Evolutionary conservation across 1,140 invertebrate species (phyloP), one percentile per base, ranked within the genome.

Genomic region (Acromyrmex heyeri): DNA sequence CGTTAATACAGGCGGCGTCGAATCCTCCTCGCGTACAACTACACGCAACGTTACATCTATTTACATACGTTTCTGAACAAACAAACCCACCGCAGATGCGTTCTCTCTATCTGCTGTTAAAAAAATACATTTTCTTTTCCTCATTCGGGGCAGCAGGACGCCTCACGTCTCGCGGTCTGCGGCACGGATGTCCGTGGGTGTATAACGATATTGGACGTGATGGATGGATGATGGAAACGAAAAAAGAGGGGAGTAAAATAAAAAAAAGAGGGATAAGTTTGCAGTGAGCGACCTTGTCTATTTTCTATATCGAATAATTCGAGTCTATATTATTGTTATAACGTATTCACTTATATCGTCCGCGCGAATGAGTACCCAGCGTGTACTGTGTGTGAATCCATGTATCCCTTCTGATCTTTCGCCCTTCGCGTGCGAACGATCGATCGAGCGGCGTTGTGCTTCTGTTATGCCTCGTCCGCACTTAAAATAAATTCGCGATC

Each of bases 281-380:
- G 91, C 91, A 93, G 93, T 94, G 93, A 93, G 92, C 93, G 93
- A 94, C 91, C 89, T 93, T 93, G 92, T 94, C 93, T 94, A 94
- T 94, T 94, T 94, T 93, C 93, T 94, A 94, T 93, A 55, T 81
- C 91, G 92, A 83, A 92, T 93, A 93, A 85, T 92, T 94, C 85
- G 92, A 93, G 92, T 90, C 93, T 94, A 93, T 93, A 92, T 93
- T 93, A 94, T 91, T 92, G 88, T 93, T 94, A 94, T 93, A 94
- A 87, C 91, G 91, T 93, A 93, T 93, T 93, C 89, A 90, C 87
- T 93, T 94, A 94, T 91, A 94, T 91, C 90, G 92, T 92, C 88
- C 77, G 88, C 90, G 86, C 91, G 87, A 91, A 91, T 93, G 89
- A 87, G 87, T 90, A 91, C 88, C 89, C 14, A 44, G 34, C 38